These are phyloP conservation scores for Crocidura indochinensis DNA, from an alignment of 2,797 vertebrate genomes.

Conservation along the genomic window DNA sequence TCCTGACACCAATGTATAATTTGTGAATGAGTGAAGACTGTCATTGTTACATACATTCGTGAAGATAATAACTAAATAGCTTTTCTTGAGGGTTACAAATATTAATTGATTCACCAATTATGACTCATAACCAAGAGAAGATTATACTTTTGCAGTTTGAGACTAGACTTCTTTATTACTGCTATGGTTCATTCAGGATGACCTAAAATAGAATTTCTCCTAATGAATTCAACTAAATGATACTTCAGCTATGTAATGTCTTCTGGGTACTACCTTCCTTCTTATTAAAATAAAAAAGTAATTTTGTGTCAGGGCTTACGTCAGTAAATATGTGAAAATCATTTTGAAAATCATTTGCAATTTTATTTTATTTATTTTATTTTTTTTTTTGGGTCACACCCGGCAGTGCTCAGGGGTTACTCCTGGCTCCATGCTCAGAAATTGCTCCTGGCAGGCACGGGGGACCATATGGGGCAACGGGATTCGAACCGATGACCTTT, in stretches of 20 bases:
- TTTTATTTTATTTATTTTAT: too few species aligned
- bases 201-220: slow-evolving; percentile 81
- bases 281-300: slow-evolving; percentile 71
- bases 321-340: slow-evolving; percentile 77
- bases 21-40: slow-evolving; percentile 69
- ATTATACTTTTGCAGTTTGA: slow-evolving; percentile 83
- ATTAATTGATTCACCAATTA: slow-evolving; percentile 87
- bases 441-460: too few species aligned
- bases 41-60: slow-evolving; percentile 77
- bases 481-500: too few species aligned
- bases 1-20: slow-evolving; percentile 72
- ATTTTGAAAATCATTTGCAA: slow-evolving; percentile 70
- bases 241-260: slow-evolving; percentile 84
- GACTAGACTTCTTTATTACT: slow-evolving; percentile 82
- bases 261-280: slow-evolving; percentile 79
- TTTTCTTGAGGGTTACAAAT: slow-evolving; percentile 74
- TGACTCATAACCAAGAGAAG: slow-evolving; percentile 81
- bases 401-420: too few species aligned
- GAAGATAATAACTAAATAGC: slow-evolving; percentile 77
- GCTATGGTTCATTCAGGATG: slow-evolving; percentile 75
- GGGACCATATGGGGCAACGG: too few species aligned
- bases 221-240: slow-evolving; percentile 84
- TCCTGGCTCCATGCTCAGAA: too few species aligned
- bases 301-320: slow-evolving; percentile 68
- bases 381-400: too few species aligned